Evolutionary conservation across 2,113 vertebrate species (phyloP).

Genomic region (Rhinogobius similis): DNA sequence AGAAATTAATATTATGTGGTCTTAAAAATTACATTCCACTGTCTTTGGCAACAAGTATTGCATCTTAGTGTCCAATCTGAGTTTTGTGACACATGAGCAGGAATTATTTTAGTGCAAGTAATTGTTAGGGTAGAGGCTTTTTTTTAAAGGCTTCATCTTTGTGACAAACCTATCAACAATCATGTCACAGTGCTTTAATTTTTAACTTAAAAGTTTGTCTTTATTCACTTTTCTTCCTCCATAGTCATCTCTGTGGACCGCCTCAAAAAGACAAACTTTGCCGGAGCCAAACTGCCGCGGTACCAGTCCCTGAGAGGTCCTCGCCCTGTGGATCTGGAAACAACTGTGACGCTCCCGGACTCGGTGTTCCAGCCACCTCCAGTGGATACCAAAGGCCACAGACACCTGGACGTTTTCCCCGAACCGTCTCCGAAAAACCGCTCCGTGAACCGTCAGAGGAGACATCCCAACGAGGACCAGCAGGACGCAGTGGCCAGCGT

Average conservation of each 20-base stretch:
- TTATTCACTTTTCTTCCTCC: background rate
- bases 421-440: constrained; percentile 66
- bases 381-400: constrained; percentile 71
- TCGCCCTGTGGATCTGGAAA: constrained; percentile 85
- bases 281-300: constrained; percentile 84
- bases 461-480: constrained; percentile 79
- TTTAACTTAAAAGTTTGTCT: no score
- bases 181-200: no score
- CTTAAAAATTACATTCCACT: no score
- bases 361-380: constrained; percentile 78
- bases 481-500: constrained; percentile 88
- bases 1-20: no score
- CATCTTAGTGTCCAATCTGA: no score
- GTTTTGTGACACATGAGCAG: background rate
- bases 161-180: no score
- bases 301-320: constrained; percentile 86
- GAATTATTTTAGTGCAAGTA: background rate
- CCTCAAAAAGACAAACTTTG: constrained; percentile 87
- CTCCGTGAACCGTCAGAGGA: constrained; percentile 75
- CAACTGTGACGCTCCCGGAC: constrained; percentile 85
- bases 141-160: no score
- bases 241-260: constrained; percentile 91
- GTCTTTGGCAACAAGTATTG: no score
- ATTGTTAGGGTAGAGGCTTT: background rate
- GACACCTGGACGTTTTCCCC: constrained; percentile 65